These are phyloP conservation scores for Dermatemys mawii DNA, from an alignment of 2,113 vertebrate genomes.

Conservation along the genomic window DNA sequence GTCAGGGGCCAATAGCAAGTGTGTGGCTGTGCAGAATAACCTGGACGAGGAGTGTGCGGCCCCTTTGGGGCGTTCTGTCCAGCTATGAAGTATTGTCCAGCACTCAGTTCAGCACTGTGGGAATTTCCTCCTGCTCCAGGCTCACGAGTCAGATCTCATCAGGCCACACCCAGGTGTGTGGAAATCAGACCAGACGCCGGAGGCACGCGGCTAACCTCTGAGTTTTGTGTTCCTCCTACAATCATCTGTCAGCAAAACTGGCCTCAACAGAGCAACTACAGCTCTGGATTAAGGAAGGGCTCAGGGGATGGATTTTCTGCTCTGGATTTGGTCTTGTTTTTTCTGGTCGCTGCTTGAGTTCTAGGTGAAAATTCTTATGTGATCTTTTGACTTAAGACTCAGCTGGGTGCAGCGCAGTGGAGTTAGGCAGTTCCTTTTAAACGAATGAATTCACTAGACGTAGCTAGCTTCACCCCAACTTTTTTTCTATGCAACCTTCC, in stretches of 20 bases:
- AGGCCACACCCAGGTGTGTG: neutral
- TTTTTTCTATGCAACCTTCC: neutral
- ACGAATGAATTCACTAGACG: neutral
- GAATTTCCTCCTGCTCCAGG: neutral
- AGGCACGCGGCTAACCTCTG: neutral
- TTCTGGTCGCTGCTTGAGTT: neutral
- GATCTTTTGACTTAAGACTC: neutral
- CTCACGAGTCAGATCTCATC: neutral
- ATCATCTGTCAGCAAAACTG: neutral
- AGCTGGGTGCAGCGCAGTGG: neutral
- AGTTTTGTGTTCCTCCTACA: neutral
- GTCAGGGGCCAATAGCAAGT: neutral
- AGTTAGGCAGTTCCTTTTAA: neutral
- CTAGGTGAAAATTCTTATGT: neutral
- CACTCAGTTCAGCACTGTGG: neutral
- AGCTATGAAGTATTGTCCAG: neutral
- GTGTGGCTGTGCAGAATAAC: neutral
- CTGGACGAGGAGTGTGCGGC: accelerated
- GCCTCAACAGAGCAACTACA: neutral
- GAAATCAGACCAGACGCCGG: neutral
- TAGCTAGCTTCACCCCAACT: neutral
- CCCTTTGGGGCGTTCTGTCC: neutral
- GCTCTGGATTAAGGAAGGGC: neutral
- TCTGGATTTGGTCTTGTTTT: neutral
- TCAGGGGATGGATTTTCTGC: neutral